Conservation (phyloP, 2,797 vertebrate species). For the Vipera ursinii region DNA sequence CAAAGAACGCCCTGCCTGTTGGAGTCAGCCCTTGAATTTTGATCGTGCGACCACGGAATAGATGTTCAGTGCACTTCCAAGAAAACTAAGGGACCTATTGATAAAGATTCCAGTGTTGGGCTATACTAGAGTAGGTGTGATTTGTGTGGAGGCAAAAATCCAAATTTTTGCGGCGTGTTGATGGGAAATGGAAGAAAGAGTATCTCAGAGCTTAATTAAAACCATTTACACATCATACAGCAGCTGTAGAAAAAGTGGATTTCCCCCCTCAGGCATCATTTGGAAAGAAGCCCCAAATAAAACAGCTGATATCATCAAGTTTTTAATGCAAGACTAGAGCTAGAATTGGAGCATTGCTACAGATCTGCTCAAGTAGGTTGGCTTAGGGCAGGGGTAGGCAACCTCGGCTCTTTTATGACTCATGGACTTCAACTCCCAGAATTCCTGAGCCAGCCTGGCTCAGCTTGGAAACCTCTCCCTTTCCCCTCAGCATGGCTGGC, state of each 20-base stretch:
- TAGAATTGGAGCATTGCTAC: not conserved
- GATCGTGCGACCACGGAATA: not conserved
- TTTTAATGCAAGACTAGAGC: not conserved
- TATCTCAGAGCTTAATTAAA: not conserved
- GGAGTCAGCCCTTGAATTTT: not conserved
- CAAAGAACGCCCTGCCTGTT: not conserved
- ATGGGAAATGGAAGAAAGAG: not conserved
- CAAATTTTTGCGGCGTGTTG: not conserved
- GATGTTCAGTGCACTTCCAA: not conserved
- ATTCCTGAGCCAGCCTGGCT: no score
- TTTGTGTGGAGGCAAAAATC: not conserved
- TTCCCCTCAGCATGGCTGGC: no score
- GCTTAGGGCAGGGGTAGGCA: not conserved
- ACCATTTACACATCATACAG: not conserved
- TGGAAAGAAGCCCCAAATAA: not conserved
- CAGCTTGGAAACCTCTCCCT: no score
- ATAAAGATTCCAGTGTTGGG: not conserved
- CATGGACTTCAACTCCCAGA: no score
- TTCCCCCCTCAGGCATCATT: not conserved
- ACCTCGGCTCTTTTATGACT: no score
- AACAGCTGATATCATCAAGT: not conserved
- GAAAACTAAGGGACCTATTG: not conserved
- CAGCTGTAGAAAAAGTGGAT: not conserved
- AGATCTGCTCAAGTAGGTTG: not conserved
- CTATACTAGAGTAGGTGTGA: not conserved